A percentile compares a stretch with the other conserved stretches of the same genome.
Conservation (phyloP, 2,113 vertebrate genomes). For the Cynoglossus semilaevis region DNA sequence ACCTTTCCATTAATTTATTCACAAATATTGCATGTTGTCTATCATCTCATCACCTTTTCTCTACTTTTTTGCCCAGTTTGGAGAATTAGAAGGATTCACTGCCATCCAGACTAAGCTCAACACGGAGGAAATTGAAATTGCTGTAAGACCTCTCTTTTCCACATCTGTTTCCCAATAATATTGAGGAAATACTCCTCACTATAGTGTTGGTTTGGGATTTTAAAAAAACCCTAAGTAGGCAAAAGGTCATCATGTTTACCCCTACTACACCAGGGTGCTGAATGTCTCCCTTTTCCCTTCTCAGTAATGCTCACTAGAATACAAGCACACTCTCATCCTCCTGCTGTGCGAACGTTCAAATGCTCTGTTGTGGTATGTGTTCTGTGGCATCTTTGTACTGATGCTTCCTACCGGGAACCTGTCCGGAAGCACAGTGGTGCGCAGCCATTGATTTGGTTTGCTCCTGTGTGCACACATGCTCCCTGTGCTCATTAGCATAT, state of each 20-base stretch:
- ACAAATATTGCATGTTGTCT: background rate
- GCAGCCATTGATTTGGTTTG: constrained; percentile 43
- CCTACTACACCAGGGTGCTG: constrained; percentile 32
- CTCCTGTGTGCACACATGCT: background rate
- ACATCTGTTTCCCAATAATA: background rate
- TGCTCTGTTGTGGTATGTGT: constrained; percentile 60
- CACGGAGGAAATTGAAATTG: constrained; percentile 92
- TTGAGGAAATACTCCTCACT: constrained; percentile 6
- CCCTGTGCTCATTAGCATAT: constrained; percentile 49
- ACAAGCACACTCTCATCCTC: constrained; percentile 42
- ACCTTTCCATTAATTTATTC: background rate
- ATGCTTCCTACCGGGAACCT: constrained; percentile 56
- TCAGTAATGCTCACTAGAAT: constrained; percentile 22
- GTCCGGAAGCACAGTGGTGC: constrained; percentile 50
- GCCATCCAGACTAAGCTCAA: constrained; percentile 95
- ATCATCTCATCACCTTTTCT: background rate
- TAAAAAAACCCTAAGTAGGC: constrained; percentile 23
- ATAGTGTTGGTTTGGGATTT: constrained; percentile 5
- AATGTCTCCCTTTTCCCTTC: constrained; percentile 41
- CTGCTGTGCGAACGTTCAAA: constrained; percentile 51
- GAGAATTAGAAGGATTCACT: constrained; percentile 93
- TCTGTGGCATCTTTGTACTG: constrained; percentile 65
- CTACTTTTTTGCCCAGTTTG: constrained; percentile 81
- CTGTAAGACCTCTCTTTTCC: constrained; percentile 76
- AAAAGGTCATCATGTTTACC: constrained; percentile 48